phyloP scores from a whole-genome alignment of 1,140 invertebrate genomes.

The Gonatopus flavifemur region DNA sequence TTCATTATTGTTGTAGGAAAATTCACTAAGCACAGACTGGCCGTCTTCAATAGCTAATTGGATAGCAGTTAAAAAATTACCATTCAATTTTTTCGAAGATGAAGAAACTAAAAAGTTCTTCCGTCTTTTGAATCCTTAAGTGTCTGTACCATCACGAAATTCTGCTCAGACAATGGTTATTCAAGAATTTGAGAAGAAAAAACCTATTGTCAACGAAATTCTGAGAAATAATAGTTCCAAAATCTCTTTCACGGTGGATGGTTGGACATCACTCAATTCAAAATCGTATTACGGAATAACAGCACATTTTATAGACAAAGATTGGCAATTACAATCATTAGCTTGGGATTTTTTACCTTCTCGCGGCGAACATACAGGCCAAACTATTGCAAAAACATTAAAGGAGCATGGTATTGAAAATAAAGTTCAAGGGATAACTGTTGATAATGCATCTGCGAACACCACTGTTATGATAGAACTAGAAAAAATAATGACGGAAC shows the following conservation, averaged over 20 bases:
- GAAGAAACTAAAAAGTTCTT: background rate
- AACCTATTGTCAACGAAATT: constrained; percentile 1
- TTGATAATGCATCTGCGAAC: constrained; percentile 3
- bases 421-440: constrained; percentile 1
- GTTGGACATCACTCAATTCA: constrained; percentile 9
- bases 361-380: constrained; percentile 7
- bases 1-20: no score
- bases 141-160: background rate
- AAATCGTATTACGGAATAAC: constrained; percentile 15
- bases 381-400: constrained; percentile 7
- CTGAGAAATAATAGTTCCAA: constrained; percentile 10
- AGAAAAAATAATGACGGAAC: background rate
- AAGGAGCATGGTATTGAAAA: background rate
- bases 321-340: constrained; percentile 11
- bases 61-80: constrained; percentile 8
- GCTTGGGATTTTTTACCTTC: constrained; percentile 12
- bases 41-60: constrained; percentile 5
- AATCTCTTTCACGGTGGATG: constrained; percentile 13
- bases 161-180: background rate
- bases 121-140: background rate
- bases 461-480: constrained; percentile 5
- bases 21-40: no score
- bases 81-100: constrained; percentile 15
- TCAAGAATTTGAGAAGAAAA: constrained; percentile 1
- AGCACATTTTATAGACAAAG: constrained; percentile 9